phyloP scores from a whole-genome alignment of 2,888 invertebrate species.

The Macrophya annulata region DNA sequence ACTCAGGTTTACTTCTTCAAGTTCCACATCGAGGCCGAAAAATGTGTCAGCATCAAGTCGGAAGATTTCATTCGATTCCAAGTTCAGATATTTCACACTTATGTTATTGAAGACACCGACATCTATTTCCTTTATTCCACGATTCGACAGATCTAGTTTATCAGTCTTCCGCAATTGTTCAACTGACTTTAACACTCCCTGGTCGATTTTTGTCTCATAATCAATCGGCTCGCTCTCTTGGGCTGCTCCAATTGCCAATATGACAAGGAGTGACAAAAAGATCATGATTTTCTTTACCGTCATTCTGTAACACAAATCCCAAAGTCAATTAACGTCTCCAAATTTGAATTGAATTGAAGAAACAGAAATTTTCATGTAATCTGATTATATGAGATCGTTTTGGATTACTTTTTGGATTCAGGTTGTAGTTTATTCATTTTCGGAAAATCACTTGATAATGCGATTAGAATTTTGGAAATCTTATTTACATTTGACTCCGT shows the following conservation, averaged over 20 bases:
- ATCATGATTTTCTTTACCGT: conserved; percentile 55
- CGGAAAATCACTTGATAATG: too few species aligned
- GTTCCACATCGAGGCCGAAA: conserved; percentile 50
- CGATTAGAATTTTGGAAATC: too few species aligned
- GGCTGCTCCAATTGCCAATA: conserved; percentile 59
- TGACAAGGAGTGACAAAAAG: conserved; percentile 60
- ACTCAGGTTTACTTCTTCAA: conserved; percentile 66
- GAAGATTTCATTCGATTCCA: conserved; percentile 67
- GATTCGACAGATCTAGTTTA: conserved; percentile 64
- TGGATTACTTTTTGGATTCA: too few species aligned
- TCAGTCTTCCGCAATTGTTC: neutral
- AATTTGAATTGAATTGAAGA: too few species aligned
- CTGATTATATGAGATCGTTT: too few species aligned
- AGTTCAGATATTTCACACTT: conserved; percentile 61
- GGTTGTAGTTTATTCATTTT: too few species aligned
- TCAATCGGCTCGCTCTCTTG: conserved; percentile 13
- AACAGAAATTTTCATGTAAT: too few species aligned
- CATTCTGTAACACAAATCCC: neutral
- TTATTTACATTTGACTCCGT: too few species aligned
- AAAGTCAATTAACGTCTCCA: too few species aligned
- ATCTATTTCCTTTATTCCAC: conserved; percentile 61
- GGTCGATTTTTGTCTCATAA: conserved; percentile 61
- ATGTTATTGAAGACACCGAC: conserved; percentile 64
- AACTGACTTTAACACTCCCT: conserved; percentile 62
- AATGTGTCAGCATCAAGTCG: conserved; percentile 67